Base-by-base conservation (phyloP, 2,888 invertebrate species). In the Conus canariensis region DNA sequence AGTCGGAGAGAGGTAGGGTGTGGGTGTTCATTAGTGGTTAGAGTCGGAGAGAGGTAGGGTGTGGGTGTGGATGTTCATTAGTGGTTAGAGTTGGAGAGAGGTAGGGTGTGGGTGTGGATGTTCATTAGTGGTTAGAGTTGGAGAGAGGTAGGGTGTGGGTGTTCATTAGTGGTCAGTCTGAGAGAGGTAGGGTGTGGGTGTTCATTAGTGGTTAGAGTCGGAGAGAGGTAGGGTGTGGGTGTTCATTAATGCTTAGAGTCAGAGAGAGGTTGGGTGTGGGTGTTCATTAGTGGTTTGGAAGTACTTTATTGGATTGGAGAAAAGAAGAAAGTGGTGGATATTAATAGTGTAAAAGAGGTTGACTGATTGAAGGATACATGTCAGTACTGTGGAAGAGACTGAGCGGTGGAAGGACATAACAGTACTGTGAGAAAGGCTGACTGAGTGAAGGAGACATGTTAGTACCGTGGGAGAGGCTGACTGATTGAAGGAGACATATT, bases 61-160 rank as follows among this genome's bases (percentile, higher is more conserved):
- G 30, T 0, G 30, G 30, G 30, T 30, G 2, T 30, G n/a, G n/a
- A n/a, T n/a, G n/a, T n/a, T 30, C 30, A 30, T 30, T 30, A 30
- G 30, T 30, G 30, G 19, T 92, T 91, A 10, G 93, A 93, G 19
- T 94, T 95, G 1, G 95, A 91, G 59, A 87, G 82, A 87, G 82
- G 85, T 64, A 77, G 67, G 16, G 25, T 22, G 56, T 83, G 83
- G 56, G 30, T 19, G 77, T 30, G 70, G n/a, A n/a, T n/a, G n/a
- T n/a, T n/a, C n/a, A n/a, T n/a, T n/a, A n/a, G n/a, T n/a, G n/a
- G 19, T 92, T 91, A 10, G 93, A 93, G 19, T 94, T 95, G 0
- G 95, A 91, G 59, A 87, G 82, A 87, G 82, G 85, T 77, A 77
- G 67, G 16, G 25, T 22, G 56, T 83, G 83, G 56, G 30, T 19